Base-by-base conservation (phyloP, 2,888 invertebrate species). In the Cephus sareptanus region DNA sequence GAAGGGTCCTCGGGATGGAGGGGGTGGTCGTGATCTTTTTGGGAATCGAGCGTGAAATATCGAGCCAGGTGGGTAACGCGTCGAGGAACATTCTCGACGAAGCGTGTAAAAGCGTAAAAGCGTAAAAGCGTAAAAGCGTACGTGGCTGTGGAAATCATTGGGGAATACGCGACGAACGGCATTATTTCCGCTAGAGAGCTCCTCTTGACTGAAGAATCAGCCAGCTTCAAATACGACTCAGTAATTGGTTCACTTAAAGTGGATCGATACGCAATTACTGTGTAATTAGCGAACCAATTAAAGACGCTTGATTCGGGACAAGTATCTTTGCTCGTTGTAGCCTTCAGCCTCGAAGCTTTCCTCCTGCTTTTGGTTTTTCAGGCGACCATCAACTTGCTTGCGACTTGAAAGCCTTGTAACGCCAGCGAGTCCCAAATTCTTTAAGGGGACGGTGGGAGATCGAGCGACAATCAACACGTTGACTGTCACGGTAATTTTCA, bases 221-320 rank as follows among this genome's bases (percentile, higher is more conserved):
- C 31, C 69, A 40, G 70, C 70, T 30, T 70, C 70, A 33, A 30
- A 70, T 30, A n/a, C 33, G 75, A 78, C 75, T 75, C 76, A 80
- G 80, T 87, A 86, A 87, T 88, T 87, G 86, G 87, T 87, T 88
- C 85, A 79, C 82, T 84, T 85, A 85, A 84, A 83, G 84, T 78
- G 79, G 83, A 86, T 88, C 87, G 85, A 87, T 87, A 85, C 83
- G 86, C 84, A 87, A 87, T 88, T 86, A 85, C 81, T 82, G 81
- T 81, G 84, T 86, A 87, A 88, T 88, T 87, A 86, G 83, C 85
- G 84, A 83, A 81, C 82, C 87, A 86, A 87, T 88, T 83, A 86
- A 30, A 84, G 82, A 79, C 75, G 70, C 79, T 73, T 56, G 79
- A 68, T 75, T 74, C 73, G 71, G 78, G 15, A 40, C 15, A 15